Conservation (phyloP, 2,888 invertebrate species). For the Bimastos eiseni region DNA sequence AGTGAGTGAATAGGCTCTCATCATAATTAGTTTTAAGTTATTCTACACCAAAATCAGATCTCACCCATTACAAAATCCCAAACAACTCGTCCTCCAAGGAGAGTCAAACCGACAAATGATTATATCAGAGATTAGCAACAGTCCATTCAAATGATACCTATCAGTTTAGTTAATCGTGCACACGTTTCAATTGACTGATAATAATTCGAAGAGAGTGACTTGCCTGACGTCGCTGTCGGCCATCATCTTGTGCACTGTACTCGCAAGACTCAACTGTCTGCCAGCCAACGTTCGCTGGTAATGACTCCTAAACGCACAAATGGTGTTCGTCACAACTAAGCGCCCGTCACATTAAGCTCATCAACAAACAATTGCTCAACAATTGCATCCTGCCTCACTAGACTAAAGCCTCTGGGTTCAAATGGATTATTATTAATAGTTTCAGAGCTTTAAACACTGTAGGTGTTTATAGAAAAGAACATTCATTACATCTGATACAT, state of each 20-base stretch:
- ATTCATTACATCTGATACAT: neutral
- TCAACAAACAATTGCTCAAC: neutral
- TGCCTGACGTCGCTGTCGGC: slow-evolving; percentile 30
- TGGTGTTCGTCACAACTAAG: neutral
- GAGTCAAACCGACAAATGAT: neutral
- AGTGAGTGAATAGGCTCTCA: neutral
- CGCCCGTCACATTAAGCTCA: neutral
- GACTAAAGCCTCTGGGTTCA: neutral
- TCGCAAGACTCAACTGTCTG: slow-evolving; percentile 36
- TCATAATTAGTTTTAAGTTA: neutral
- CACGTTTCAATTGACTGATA: neutral
- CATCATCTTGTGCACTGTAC: slow-evolving; percentile 35
- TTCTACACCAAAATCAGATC: neutral
- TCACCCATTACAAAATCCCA: neutral
- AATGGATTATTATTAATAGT: neutral
- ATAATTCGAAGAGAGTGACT: neutral
- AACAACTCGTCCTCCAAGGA: neutral
- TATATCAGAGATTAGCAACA: neutral
- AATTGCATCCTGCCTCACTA: neutral
- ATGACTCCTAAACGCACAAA: slow-evolving; percentile 53
- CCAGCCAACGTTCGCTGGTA: slow-evolving; percentile 54
- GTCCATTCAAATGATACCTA: neutral
- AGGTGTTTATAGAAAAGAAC: neutral
- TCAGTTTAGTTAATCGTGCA: neutral
- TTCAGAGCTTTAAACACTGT: neutral